phyloP scores from a whole-genome alignment of 1,140 invertebrate genomes.

The Drosophila varians region DNA sequence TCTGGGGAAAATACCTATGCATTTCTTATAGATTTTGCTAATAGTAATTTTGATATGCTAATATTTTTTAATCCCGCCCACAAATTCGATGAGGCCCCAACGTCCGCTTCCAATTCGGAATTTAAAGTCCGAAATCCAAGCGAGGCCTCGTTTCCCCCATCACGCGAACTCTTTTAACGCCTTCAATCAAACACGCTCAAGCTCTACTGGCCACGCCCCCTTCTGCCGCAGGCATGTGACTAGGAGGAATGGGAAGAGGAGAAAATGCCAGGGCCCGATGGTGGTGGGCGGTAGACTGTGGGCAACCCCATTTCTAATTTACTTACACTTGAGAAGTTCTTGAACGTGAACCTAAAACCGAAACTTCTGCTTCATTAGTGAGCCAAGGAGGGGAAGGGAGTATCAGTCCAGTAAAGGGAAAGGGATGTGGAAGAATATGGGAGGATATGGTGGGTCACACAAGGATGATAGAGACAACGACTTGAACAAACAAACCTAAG shows the following conservation, averaged over 20 bases:
- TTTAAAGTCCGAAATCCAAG: neutral
- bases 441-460: neutral
- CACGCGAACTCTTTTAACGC: constrained; percentile 26
- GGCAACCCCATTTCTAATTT: constrained; percentile 65
- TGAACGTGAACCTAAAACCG: constrained; percentile 27
- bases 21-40: neutral
- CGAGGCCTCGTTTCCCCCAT: too few species aligned
- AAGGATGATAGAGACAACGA: neutral
- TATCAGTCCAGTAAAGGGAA: neutral
- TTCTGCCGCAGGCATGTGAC: constrained; percentile 18
- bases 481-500: constrained; percentile 10
- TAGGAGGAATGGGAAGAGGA: constrained; percentile 11
- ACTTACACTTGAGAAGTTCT: constrained; percentile 56
- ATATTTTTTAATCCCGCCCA: neutral
- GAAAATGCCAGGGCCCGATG: neutral
- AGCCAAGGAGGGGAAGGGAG: neutral
- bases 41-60: neutral
- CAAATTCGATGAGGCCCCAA: neutral
- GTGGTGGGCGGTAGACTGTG: neutral
- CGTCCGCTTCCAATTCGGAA: neutral
- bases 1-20: neutral
- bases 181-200: constrained; percentile 35
- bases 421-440: neutral
- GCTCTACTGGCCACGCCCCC: neutral
- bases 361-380: constrained; percentile 62